These are phyloP conservation scores for Pterostichus niger DNA, from an alignment of 2,888 invertebrate species.

Conservation along the genomic window DNA sequence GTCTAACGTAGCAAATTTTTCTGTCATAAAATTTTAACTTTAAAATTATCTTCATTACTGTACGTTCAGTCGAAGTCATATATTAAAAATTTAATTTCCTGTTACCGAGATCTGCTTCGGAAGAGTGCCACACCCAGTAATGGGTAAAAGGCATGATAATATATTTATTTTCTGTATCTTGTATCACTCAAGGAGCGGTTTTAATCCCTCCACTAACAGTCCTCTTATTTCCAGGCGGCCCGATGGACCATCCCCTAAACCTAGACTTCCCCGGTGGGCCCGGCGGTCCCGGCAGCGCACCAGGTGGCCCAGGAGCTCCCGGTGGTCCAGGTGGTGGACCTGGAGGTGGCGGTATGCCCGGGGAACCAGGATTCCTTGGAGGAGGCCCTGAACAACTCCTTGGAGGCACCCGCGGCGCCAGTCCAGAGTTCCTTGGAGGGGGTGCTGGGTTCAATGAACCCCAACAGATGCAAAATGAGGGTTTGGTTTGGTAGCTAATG, in stretches of 20 bases:
- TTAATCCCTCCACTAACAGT: background rate
- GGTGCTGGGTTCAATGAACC: conserved; percentile 84
- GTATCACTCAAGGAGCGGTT: no score
- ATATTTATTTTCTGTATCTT: background rate
- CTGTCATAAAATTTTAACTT: no score
- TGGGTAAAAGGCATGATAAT: no score
- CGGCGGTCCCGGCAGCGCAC: conserved; percentile 32
- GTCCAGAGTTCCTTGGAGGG: conserved; percentile 85
- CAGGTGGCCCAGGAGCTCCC: conserved; percentile 22
- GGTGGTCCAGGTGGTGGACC: conserved; percentile 78
- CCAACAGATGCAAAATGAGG: conserved; percentile 86
- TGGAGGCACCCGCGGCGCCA: conserved; percentile 85
- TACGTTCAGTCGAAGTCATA: no score
- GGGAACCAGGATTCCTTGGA: conserved; percentile 81
- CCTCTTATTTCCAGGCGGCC: conserved; percentile 79
- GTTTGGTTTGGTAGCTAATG: conserved; percentile 85
- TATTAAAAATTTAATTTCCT: no score
- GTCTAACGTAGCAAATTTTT: no score
- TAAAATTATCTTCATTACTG: no score
- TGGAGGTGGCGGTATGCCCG: conserved; percentile 84
- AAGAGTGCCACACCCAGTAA: no score
- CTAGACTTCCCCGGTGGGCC: conserved; percentile 9
- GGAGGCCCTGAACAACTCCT: conserved; percentile 84
- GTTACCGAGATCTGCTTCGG: no score
- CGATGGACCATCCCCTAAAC: conserved; percentile 81